phyloP scores from a whole-genome alignment of 2,888 invertebrate genomes.

The Hylaea fasciaria region DNA sequence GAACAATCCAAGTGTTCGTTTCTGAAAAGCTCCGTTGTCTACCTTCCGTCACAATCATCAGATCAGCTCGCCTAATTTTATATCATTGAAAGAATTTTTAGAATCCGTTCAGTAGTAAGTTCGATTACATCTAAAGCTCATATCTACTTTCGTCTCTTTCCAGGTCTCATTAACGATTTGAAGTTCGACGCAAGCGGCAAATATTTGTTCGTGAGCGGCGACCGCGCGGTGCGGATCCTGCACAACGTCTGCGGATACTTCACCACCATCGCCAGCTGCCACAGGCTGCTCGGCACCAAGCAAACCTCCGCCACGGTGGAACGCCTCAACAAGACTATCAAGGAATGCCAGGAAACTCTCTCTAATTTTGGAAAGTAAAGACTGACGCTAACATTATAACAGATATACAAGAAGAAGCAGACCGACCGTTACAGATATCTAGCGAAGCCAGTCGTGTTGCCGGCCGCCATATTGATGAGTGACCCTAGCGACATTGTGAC shows the following conservation, averaged over 20 bases:
- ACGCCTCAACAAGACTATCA: constrained; percentile 88
- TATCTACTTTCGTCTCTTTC: not conserved
- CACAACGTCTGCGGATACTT: constrained; percentile 87
- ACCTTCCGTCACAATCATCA: no score
- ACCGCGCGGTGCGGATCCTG: constrained; percentile 90
- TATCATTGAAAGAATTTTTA: no score
- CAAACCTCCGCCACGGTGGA: constrained; percentile 91
- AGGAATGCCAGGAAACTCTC: constrained; percentile 82
- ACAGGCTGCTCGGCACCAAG: constrained; percentile 79
- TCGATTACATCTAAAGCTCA: no score
- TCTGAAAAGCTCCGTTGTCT: no score
- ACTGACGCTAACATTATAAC: not conserved
- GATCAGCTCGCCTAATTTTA: no score
- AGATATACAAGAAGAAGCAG: no score
- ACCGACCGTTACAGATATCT: not conserved
- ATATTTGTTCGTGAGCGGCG: constrained; percentile 89
- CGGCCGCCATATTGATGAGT: no score
- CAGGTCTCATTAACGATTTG: constrained; percentile 88
- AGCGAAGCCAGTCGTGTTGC: not conserved
- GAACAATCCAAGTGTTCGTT: no score
- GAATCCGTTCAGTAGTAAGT: no score
- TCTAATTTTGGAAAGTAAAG: constrained; percentile 69
- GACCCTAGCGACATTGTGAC: no score
- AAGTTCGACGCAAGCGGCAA: constrained; percentile 91
- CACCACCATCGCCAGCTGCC: constrained; percentile 71